These are phyloP conservation scores for Hypothenemus hampei DNA, from an alignment of 1,140 invertebrate species.

Conservation along the genomic window DNA sequence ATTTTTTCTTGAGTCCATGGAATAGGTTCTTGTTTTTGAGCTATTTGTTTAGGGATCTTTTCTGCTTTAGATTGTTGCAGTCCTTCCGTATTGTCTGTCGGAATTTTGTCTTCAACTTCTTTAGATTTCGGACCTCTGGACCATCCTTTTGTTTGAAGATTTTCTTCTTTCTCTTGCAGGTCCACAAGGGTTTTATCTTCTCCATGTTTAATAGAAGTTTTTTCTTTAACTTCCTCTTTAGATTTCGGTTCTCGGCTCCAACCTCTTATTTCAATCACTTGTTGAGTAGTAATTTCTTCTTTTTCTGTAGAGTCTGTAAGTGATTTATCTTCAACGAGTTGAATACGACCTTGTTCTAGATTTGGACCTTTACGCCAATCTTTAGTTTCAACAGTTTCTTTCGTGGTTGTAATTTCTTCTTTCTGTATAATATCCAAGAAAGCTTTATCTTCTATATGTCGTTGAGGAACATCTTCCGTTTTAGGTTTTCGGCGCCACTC, in stretches of 20 bases:
- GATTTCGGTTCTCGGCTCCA: slow-evolving; percentile 17
- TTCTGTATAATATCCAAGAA: slow-evolving; percentile 42
- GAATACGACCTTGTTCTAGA: too few relatives aligned
- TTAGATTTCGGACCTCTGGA: slow-evolving; percentile 20
- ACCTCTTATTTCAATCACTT: slow-evolving; percentile 22
- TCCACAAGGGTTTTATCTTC: slow-evolving; percentile 9
- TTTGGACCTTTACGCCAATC: slow-evolving; percentile 18
- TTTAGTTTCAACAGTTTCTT: slow-evolving; percentile 33
- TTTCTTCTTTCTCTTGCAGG: slow-evolving; percentile 4
- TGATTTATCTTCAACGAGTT: slow-evolving; percentile 40
- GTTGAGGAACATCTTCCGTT: slow-evolving; percentile 42
- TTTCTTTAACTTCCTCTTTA: slow-evolving; percentile 6
- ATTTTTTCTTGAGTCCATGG: slow-evolving; percentile 49
- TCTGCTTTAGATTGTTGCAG: too few relatives aligned
- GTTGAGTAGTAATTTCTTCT: slow-evolving; percentile 44
- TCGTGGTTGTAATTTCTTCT: slow-evolving; percentile 43
- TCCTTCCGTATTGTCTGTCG: not conserved
- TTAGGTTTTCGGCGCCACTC: not conserved
- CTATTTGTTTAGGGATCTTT: not conserved
- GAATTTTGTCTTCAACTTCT: not conserved
- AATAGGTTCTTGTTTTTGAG: slow-evolving; percentile 25
- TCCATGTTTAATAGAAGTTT: slow-evolving; percentile 7
- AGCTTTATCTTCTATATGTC: slow-evolving; percentile 43
- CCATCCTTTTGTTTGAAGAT: slow-evolving; percentile 23
- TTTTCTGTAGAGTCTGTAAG: slow-evolving; percentile 42